Percentiles rank a stretch among this genome's conserved stretches.
These are phyloP conservation scores for Tortrix viridana DNA, from an alignment of 2,888 invertebrate species.

Conservation along the genomic window DNA sequence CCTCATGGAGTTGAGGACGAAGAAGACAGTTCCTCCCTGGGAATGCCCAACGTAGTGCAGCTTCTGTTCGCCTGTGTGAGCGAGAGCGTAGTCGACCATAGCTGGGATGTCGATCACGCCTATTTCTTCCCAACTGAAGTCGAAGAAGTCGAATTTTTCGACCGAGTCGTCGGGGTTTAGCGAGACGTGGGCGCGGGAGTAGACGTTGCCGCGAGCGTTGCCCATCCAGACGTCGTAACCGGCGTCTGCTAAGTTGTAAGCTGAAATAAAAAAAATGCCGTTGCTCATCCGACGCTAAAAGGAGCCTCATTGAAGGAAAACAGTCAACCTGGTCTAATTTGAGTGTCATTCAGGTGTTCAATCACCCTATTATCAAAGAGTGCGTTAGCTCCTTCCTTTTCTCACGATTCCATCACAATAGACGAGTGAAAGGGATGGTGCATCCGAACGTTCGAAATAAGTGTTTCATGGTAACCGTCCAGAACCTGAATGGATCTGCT, in stretches of 20 bases:
- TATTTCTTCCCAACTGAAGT: conserved; percentile 48
- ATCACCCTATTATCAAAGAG: no score
- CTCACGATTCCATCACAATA: no score
- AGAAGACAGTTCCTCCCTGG: conserved; percentile 42
- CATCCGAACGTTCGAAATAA: no score
- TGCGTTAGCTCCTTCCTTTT: no score
- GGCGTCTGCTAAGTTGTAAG: conserved; percentile 72
- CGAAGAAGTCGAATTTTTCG: conserved; percentile 42
- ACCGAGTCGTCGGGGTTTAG: conserved; percentile 30
- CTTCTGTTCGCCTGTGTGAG: conserved; percentile 38
- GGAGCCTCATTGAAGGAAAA: no score
- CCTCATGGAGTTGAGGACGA: conserved; percentile 39
- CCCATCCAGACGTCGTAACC: conserved; percentile 90
- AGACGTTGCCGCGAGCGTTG: conserved; percentile 87
- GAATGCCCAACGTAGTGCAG: conserved; percentile 49
- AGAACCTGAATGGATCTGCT: no score
- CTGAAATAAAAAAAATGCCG: no score
- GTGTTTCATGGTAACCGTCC: no score
- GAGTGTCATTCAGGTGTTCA: no score
- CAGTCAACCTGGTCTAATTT: no score
- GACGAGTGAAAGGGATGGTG: no score
- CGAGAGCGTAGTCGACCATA: conserved; percentile 43
- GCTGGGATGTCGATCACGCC: conserved; percentile 43
- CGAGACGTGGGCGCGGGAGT: conserved; percentile 58
- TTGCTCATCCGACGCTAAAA: not conserved